Percentiles rank a stretch among this genome's conserved stretches.
phyloP scores from a whole-genome alignment of 2,797 vertebrate genomes.

The Thalassophryne amazonica region DNA sequence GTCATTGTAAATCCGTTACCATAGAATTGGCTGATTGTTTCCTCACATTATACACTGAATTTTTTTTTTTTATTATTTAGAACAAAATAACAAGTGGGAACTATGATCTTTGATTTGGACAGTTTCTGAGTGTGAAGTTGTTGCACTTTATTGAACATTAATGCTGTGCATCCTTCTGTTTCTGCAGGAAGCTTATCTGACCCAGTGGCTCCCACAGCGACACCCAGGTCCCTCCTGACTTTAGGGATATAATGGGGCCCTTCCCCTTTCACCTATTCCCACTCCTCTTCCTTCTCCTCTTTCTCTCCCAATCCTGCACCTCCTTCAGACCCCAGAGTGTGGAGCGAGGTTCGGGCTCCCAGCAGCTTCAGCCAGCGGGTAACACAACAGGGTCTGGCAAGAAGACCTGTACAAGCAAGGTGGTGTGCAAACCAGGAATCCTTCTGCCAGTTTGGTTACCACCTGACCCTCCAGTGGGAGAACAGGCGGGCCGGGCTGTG shows the following conservation, averaged over 20 bases:
- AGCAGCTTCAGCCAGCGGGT: slow-evolving; percentile 24
- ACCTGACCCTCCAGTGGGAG: slow-evolving; percentile 79
- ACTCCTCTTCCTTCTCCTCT: slow-evolving; percentile 32
- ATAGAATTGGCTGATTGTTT: too few species aligned
- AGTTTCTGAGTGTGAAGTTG: not conserved
- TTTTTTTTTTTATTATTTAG: too few species aligned
- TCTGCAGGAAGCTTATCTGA: slow-evolving; percentile 41
- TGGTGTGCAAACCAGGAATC: slow-evolving; percentile 83
- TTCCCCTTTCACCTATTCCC: slow-evolving; percentile 19
- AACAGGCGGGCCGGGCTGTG: slow-evolving; percentile 85
- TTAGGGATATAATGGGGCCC: slow-evolving; percentile 52
- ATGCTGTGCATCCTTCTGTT: not conserved
- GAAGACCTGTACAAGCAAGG: slow-evolving; percentile 33
- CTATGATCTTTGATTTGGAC: not conserved
- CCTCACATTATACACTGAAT: too few species aligned
- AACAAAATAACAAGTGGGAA: too few species aligned
- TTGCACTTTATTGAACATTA: not conserved
- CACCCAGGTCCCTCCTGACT: slow-evolving; percentile 21
- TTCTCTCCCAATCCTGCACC: slow-evolving; percentile 47
- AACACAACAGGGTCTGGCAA: slow-evolving; percentile 42
- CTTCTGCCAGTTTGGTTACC: slow-evolving; percentile 90
- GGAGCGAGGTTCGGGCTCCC: slow-evolving; percentile 28
- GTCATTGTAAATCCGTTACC: too few species aligned
- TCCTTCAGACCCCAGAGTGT: slow-evolving; percentile 47
- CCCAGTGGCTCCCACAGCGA: slow-evolving; percentile 33